Evolutionary conservation across 2,797 vertebrate genomes (phyloP).

Genomic region (Salmo trutta): DNA sequence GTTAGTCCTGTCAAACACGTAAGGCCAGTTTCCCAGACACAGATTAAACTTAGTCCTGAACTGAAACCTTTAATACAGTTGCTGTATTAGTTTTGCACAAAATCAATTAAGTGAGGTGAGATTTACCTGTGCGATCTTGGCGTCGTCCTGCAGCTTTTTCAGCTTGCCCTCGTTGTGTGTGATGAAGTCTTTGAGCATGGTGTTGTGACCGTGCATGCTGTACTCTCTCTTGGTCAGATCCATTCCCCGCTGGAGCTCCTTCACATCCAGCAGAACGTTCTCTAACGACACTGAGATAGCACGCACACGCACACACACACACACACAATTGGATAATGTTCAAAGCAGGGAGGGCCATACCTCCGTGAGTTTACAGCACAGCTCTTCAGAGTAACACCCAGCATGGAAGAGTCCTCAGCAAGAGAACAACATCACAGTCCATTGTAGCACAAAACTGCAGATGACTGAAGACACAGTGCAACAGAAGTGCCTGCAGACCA

Average conservation of each 20-base stretch:
- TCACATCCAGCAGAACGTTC: conserved; percentile 94
- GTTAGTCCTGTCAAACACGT: too few species aligned
- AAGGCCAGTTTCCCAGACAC: too few species aligned
- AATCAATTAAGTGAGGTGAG: background rate
- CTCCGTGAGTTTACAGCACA: background rate
- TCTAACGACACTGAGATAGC: conserved; percentile 87
- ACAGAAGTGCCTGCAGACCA: background rate
- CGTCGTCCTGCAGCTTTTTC: conserved; percentile 95
- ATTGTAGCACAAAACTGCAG: background rate
- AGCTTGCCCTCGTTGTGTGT: conserved; percentile 88
- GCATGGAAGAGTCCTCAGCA: background rate
- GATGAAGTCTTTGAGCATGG: conserved; percentile 94
- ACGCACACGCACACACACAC: background rate
- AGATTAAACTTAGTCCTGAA: too few species aligned
- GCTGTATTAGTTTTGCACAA: too few species aligned
- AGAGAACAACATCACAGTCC: background rate
- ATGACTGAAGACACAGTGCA: background rate
- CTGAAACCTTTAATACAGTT: too few species aligned
- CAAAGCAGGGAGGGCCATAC: background rate
- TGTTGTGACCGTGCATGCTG: conserved; percentile 96
- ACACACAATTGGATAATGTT: background rate
- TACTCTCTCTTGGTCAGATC: conserved; percentile 94
- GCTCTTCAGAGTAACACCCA: background rate
- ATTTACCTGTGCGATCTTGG: conserved; percentile 92
- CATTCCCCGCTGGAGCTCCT: conserved; percentile 94